These are phyloP conservation scores for Anadara kagoshimensis DNA, from an alignment of 1,140 invertebrate species.

Conservation along the genomic window DNA sequence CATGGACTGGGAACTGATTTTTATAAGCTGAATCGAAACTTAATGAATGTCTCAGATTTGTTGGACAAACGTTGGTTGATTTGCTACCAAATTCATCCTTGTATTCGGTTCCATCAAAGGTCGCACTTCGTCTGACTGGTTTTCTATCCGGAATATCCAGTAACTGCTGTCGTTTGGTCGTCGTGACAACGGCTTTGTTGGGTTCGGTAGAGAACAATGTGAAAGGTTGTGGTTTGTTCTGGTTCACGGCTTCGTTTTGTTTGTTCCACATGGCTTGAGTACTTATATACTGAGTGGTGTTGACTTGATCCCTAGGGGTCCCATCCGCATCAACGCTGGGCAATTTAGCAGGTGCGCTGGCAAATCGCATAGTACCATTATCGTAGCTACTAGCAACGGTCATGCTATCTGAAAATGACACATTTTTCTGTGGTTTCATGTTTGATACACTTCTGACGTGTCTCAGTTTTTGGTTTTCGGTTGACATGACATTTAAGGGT, in stretches of 20 bases:
- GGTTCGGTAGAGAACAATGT: conserved; percentile 29
- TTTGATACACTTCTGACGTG: conserved; percentile 49
- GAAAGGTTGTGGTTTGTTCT: conserved; percentile 8
- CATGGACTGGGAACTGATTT: conserved; percentile 57
- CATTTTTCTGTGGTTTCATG: conserved; percentile 52
- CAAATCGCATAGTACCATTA: conserved; percentile 43
- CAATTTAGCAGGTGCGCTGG: conserved; percentile 22
- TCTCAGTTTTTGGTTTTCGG: conserved; percentile 63
- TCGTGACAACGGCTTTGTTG: conserved; percentile 9
- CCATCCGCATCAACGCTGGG: not conserved
- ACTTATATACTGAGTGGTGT: conserved; percentile 59
- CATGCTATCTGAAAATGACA: conserved; percentile 64
- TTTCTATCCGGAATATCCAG: not conserved
- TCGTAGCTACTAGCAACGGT: conserved; percentile 54
- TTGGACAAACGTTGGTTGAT: conserved; percentile 59
- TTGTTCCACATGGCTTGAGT: conserved; percentile 56
- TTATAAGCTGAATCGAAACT: conserved; percentile 54
- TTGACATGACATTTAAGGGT: conserved; percentile 62
- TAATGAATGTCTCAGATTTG: conserved; percentile 47
- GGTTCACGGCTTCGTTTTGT: conserved; percentile 22
- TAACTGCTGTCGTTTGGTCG: conserved; percentile 20
- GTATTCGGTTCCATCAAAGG: conserved; percentile 44
- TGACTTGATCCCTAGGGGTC: not conserved
- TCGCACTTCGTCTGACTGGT: conserved; percentile 21
- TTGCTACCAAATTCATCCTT: conserved; percentile 61